phyloP scores from a whole-genome alignment of 2,888 invertebrate genomes.

The Creontiades dilutus region DNA sequence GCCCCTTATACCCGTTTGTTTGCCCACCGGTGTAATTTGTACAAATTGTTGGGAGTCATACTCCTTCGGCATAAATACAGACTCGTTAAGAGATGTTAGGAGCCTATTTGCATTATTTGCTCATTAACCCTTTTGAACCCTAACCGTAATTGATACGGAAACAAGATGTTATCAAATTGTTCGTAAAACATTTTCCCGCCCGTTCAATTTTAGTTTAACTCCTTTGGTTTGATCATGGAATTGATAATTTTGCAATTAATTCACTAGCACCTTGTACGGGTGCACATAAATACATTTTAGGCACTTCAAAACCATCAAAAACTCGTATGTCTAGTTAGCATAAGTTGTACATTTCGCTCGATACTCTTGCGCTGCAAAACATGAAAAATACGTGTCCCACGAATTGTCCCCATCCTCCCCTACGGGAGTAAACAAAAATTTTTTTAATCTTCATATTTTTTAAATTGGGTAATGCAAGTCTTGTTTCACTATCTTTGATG shows the following conservation, averaged over 20 bases:
- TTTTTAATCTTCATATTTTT: too few relatives aligned
- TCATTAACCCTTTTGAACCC: constrained; percentile 40
- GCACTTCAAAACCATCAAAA: too few relatives aligned
- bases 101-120: constrained; percentile 57
- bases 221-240: background rate
- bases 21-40: constrained; percentile 59
- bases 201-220: background rate
- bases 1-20: background rate
- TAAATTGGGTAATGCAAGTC: too few relatives aligned
- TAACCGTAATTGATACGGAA: constrained; percentile 27
- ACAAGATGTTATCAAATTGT: constrained; percentile 44
- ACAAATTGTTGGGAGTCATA: constrained; percentile 50
- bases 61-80: constrained; percentile 50
- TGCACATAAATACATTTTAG: too few relatives aligned
- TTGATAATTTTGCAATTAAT: constrained; percentile 26
- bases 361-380: too few relatives aligned
- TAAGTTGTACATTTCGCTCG: too few relatives aligned
- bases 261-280: background rate
- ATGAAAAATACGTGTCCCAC: too few relatives aligned
- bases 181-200: background rate
- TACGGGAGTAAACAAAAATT: too few relatives aligned
- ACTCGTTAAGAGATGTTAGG: constrained; percentile 37
- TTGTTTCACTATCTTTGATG: too few relatives aligned
- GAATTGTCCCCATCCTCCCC: too few relatives aligned
- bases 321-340: too few relatives aligned